Evolutionary conservation across 2,888 invertebrate species (phyloP), one percentile per base, ranked within the genome.

Genomic region (Tetragonula carbonaria): DNA sequence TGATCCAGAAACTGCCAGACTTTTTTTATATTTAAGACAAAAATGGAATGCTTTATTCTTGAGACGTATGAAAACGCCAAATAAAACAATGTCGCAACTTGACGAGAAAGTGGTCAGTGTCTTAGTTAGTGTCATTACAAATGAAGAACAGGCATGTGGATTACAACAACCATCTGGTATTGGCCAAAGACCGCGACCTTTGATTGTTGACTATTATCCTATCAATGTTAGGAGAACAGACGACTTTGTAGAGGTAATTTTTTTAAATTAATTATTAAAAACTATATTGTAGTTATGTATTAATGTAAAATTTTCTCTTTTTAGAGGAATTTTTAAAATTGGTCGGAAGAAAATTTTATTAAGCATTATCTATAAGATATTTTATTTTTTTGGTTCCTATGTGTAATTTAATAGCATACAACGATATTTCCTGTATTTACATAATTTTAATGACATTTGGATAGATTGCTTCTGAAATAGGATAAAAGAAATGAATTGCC

Each of bases 81-180:
- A 95, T 11, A 95, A 96, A 90, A 95, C 95, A 0, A 95, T 95
- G 95, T 95, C 95, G 16, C 95, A 95, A 0, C 93, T 95, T 28
- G 97, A 97, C 93, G 97, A 97, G 91, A 96, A 96, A 89, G 96
- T 97, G 4, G 94, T 97, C 0, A 95, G 95, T 84, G 95, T 97
- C 0, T 95, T 97, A 0, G 96, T 97, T 0, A 95, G 95, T 80
- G 96, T 97, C 0, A 94, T 98, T 68, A 96, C 96, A 14, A 96
- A 96, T 0, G 97, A 97, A 92, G 98, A 98, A 91, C 96, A 96
- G 87, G 96, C 96, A 14, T 95, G 96, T 16, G 97, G 97, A 0
- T 94, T 98, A 8, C 96, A 95, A 77, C 97, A 97, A 91, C 97
- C 97, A 0, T 95, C 95, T 11, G 97, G 97, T 0, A 96, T 98